These are phyloP conservation scores for Drosophila mojavensis DNA, from an alignment of 1,140 invertebrate species.

Conservation along the genomic window DNA sequence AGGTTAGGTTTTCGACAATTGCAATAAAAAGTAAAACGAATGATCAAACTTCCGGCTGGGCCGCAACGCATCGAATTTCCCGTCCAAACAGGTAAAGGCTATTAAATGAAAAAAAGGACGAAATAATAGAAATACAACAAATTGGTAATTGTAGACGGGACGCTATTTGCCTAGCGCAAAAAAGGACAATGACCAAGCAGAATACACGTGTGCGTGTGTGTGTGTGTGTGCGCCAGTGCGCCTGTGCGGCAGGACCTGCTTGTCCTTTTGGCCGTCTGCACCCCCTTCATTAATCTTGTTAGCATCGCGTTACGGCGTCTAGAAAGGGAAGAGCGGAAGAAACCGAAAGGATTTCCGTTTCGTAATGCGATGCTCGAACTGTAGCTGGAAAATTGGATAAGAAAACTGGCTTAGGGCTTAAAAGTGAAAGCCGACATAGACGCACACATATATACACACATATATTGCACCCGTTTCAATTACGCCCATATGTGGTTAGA, in stretches of 20 bases:
- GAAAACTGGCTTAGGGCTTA: conserved; percentile 51
- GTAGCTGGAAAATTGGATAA: conserved; percentile 45
- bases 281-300: conserved; percentile 73
- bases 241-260: conserved; percentile 46
- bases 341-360: conserved; percentile 81
- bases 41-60: conserved; percentile 45
- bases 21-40: conserved; percentile 52
- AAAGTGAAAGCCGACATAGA: conserved; percentile 70
- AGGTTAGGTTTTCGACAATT: conserved; percentile 28
- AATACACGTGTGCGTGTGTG: conserved; percentile 26
- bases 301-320: conserved; percentile 46
- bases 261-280: conserved; percentile 48
- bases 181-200: conserved; percentile 77
- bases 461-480: not conserved
- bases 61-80: conserved; percentile 2
- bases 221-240: conserved; percentile 5
- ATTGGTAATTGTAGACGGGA: conserved; percentile 45
- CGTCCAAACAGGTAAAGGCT: conserved; percentile 17
- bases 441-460: conserved; percentile 1
- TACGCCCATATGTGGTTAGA: not conserved
- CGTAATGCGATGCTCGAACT: conserved; percentile 60
- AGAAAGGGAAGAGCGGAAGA: conserved; percentile 60
- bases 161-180: conserved; percentile 71
- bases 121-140: conserved; percentile 24
- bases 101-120: conserved; percentile 3